Evolutionary conservation across 2,888 invertebrate genomes (phyloP).

Genomic region (Diachrysia chrysitis): DNA sequence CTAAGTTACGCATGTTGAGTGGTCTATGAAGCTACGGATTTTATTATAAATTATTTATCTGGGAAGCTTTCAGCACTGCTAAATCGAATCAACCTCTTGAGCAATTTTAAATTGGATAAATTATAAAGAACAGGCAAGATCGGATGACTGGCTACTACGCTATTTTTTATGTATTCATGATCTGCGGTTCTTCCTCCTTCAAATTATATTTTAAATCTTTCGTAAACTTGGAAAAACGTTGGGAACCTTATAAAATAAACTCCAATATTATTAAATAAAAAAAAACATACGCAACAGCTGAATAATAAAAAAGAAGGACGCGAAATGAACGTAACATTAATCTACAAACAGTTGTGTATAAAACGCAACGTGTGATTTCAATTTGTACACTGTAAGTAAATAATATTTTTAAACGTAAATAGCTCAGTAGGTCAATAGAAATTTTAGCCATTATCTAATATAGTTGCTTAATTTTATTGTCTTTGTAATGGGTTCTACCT

Average conservation of each 20-base stretch:
- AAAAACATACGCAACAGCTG: too few relatives aligned
- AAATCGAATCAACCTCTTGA: slow-evolving; percentile 49
- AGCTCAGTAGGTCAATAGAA: slow-evolving; percentile 38
- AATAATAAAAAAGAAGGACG: not conserved
- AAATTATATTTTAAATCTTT: slow-evolving; percentile 17
- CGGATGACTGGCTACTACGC: slow-evolving; percentile 46
- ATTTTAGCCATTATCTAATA: slow-evolving; percentile 7
- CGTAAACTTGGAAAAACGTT: not conserved
- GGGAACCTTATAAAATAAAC: not conserved
- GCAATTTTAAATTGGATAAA: slow-evolving; percentile 53
- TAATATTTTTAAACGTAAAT: slow-evolving; percentile 8
- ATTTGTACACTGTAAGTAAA: not conserved
- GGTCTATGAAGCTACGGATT: slow-evolving; percentile 32
- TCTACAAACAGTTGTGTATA: not conserved
- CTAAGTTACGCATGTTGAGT: slow-evolving; percentile 34
- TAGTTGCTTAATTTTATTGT: slow-evolving; percentile 26
- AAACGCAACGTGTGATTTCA: not conserved
- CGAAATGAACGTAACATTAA: not conserved
- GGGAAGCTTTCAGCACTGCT: slow-evolving; percentile 45
- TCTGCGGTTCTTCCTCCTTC: slow-evolving; percentile 18
- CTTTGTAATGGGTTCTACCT: not conserved
- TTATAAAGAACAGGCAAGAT: slow-evolving; percentile 50
- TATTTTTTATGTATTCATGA: slow-evolving; percentile 27
- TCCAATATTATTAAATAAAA: not conserved
- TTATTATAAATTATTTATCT: slow-evolving; percentile 37